Percentiles rank a stretch among this genome's conserved stretches.
Conservation (phyloP, 2,113 vertebrate species). For the Stegostoma tigrinum region DNA sequence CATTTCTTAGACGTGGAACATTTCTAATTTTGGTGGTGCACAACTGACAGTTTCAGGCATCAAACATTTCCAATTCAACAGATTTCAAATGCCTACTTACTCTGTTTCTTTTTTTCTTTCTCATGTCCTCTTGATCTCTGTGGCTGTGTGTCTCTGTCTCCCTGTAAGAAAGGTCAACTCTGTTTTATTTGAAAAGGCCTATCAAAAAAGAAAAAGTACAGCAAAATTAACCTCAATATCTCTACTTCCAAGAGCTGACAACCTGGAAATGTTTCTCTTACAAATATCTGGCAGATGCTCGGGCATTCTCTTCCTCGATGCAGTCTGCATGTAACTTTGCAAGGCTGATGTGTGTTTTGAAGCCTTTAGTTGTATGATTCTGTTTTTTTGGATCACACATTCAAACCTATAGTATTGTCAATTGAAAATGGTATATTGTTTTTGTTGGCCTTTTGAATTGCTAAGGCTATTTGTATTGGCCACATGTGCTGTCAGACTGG, state of each 20-base stretch:
- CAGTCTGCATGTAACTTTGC: background rate
- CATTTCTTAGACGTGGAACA: background rate
- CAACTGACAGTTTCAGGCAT: background rate
- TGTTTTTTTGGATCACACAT: background rate
- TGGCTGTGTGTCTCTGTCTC: background rate
- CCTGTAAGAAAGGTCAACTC: background rate
- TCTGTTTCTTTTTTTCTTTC: background rate
- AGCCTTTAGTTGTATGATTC: background rate
- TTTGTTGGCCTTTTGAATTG: conserved; percentile 3
- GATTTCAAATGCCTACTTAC: background rate
- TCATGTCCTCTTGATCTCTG: background rate
- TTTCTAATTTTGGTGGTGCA: background rate
- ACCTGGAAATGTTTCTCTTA: background rate
- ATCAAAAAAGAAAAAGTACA: background rate
- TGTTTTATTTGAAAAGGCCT: background rate
- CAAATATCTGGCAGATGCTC: background rate
- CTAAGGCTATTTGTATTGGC: background rate
- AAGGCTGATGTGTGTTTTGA: background rate
- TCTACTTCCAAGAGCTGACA: background rate
- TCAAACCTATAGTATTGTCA: background rate
- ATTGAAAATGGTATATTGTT: background rate
- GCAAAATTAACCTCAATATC: background rate
- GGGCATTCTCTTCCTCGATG: background rate
- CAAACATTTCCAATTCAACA: background rate
- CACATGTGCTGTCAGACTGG: background rate